phyloP scores from a whole-genome alignment of 1,140 invertebrate species.

The Philaenus spumarius region DNA sequence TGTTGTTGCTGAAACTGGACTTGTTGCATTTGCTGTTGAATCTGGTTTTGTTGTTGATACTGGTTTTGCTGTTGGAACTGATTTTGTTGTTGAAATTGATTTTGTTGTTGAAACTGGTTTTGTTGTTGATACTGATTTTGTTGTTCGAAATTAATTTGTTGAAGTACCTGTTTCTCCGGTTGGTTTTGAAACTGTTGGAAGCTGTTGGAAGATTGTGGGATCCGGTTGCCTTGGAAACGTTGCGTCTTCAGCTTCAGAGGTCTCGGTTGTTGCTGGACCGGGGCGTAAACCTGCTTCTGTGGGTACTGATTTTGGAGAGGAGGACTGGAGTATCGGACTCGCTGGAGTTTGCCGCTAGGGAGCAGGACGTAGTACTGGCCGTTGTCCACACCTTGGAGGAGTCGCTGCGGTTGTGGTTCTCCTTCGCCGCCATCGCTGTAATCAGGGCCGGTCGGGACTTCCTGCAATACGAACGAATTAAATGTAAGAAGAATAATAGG shows the following conservation, averaged over 20 bases:
- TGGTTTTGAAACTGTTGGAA: no score
- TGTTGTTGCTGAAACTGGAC: neutral
- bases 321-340: constrained; percentile 39
- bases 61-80: neutral
- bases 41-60: neutral
- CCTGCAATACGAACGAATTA: no score
- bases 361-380: constrained; percentile 64
- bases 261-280: constrained; percentile 1
- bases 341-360: constrained; percentile 67
- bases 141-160: neutral
- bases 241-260: neutral
- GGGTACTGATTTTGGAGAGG: constrained; percentile 8
- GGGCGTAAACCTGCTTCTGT: neutral
- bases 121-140: no score
- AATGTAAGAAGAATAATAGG: no score
- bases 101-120: neutral
- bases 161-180: no score
- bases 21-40: neutral
- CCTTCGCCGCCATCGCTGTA: no score
- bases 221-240: neutral
- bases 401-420: no score
- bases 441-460: no score
- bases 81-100: neutral
- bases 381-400: constrained; percentile 25
- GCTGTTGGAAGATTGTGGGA: no score